Conservation (phyloP, 2,888 invertebrate species). For the Tachina lurida region DNA sequence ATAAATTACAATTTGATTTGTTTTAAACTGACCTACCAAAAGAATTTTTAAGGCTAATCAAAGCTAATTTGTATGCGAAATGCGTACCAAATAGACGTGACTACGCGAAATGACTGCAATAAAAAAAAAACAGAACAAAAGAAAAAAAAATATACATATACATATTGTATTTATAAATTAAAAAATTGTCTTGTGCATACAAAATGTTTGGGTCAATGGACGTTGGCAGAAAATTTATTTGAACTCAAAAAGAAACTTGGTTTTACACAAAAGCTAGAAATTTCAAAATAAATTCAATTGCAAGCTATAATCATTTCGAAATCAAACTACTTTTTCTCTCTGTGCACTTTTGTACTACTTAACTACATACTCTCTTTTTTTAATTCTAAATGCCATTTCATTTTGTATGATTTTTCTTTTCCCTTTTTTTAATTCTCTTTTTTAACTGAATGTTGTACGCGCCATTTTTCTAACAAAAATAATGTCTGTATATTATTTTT, state of each 20-base stretch:
- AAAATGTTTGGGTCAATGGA: slow-evolving; percentile 64
- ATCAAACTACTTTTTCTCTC: background rate
- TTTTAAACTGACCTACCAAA: slow-evolving; percentile 71
- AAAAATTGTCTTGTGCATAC: slow-evolving; percentile 34
- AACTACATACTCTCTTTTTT: background rate
- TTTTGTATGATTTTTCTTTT: slow-evolving; percentile 8
- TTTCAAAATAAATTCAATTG: background rate
- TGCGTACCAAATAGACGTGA: slow-evolving; percentile 57
- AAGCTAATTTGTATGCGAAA: slow-evolving; percentile 59
- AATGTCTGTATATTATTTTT: slow-evolving; percentile 44
- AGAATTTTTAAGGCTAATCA: slow-evolving; percentile 57
- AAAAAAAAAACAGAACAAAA: slow-evolving; percentile 15
- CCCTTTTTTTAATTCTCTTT: background rate
- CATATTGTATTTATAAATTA: slow-evolving; percentile 6
- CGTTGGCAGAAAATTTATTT: slow-evolving; percentile 45
- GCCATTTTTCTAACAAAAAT: slow-evolving; percentile 51
- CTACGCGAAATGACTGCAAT: slow-evolving; percentile 45
- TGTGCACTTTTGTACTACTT: background rate
- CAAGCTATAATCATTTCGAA: background rate
- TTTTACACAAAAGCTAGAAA: background rate
- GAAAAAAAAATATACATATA: background rate
- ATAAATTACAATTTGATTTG: slow-evolving; percentile 49
- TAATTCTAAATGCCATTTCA: slow-evolving; percentile 42
- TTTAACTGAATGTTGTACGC: slow-evolving; percentile 64
- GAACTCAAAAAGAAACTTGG: slow-evolving; percentile 61